These are phyloP conservation scores for Chlamydotis undulata DNA, from an alignment of 2,113 vertebrate species.

Conservation along the genomic window DNA sequence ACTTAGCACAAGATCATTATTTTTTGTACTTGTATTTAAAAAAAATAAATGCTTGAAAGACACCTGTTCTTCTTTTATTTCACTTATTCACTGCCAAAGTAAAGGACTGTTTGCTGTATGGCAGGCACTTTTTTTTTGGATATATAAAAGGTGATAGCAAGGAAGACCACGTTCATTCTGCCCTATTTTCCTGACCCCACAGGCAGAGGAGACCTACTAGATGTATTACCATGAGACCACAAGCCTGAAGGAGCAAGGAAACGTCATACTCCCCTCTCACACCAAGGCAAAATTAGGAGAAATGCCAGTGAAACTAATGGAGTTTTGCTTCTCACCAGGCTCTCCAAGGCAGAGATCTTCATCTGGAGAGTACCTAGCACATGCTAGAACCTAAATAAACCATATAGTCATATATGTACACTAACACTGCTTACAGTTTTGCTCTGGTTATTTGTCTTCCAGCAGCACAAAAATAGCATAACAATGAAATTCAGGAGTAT, in stretches of 20 bases:
- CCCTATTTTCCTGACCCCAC: neutral
- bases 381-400: neutral
- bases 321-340: neutral
- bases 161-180: neutral
- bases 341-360: neutral
- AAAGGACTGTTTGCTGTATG: neutral
- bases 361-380: neutral
- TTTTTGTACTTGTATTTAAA: conserved; percentile 15
- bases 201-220: neutral
- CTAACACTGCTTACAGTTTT: neutral
- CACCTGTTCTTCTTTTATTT: neutral
- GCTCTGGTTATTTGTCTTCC: neutral
- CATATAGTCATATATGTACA: fast-evolving
- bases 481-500: neutral
- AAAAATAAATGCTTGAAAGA: neutral
- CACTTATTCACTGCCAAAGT: neutral
- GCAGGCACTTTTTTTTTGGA: neutral
- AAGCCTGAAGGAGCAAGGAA: neutral
- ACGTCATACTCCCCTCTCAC: neutral
- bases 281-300: neutral
- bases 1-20: conserved; percentile 29
- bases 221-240: neutral
- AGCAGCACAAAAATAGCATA: neutral
- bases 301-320: neutral
- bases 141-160: neutral